Evolutionary conservation across 2,888 invertebrate species (phyloP).

Genomic region (Lasioglossum marginatum): DNA sequence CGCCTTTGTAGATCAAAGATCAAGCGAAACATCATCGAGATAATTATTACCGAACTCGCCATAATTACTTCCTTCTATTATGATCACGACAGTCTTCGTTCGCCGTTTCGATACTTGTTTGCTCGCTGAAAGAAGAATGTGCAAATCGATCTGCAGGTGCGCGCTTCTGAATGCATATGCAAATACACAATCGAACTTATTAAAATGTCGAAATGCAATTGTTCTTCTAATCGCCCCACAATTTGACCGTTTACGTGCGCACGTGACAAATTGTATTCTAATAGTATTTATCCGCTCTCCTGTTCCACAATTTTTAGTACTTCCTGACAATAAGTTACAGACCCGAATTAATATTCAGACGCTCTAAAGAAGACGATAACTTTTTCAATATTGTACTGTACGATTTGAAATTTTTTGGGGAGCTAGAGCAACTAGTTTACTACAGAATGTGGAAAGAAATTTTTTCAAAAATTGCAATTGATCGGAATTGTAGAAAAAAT

Average conservation of each 20-base stretch:
- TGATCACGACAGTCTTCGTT: conserved; percentile 14
- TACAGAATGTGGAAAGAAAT: too few relatives aligned
- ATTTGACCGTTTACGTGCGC: conserved; percentile 28
- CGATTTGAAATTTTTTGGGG: too few relatives aligned
- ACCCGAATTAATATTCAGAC: too few relatives aligned
- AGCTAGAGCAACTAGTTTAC: too few relatives aligned
- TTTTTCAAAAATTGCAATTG: too few relatives aligned
- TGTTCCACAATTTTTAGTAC: neutral
- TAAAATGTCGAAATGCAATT: conserved; percentile 42
- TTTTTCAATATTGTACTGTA: too few relatives aligned
- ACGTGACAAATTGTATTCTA: neutral
- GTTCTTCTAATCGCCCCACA: conserved; percentile 38
- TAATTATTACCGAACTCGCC: conserved; percentile 31
- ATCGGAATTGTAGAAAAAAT: too few relatives aligned
- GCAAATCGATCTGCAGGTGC: conserved; percentile 17
- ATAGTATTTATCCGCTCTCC: neutral
- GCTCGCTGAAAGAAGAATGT: conserved; percentile 12
- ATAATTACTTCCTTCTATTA: conserved; percentile 46
- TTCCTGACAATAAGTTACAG: neutral
- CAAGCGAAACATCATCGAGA: conserved; percentile 5
- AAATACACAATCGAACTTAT: conserved; percentile 29
- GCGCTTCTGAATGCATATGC: conserved; percentile 16
- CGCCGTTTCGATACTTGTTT: neutral
- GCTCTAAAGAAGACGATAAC: too few relatives aligned
- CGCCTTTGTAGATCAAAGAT: neutral